Evolutionary conservation across 2,888 invertebrate genomes (phyloP).

Genomic region (Heteropelma amictum): DNA sequence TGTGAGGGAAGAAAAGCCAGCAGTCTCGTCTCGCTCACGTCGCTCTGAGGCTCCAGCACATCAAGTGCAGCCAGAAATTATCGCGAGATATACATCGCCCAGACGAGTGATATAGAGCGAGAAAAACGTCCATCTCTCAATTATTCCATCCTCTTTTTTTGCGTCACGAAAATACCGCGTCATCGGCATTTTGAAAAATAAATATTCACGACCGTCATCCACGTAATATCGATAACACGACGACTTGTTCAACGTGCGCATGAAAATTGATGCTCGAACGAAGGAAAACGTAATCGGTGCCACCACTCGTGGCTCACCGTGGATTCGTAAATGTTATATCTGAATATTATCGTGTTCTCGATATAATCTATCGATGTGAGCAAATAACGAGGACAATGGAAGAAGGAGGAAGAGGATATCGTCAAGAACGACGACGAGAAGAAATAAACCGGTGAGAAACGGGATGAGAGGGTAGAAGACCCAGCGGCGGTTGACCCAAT

Average conservation of each 20-base stretch:
- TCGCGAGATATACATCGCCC: too few relatives aligned
- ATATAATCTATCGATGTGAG: conserved; percentile 46
- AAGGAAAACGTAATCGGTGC: too few relatives aligned
- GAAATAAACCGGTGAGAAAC: conserved; percentile 27
- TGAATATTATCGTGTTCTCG: too few relatives aligned
- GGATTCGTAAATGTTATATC: too few relatives aligned
- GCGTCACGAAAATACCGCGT: conserved; percentile 4
- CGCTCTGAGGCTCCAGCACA: conserved; percentile 24
- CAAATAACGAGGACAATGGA: conserved; percentile 8
- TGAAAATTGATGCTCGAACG: too few relatives aligned
- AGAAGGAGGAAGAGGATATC: background rate
- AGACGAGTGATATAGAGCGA: conserved; percentile 8
- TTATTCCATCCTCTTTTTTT: conserved; percentile 10
- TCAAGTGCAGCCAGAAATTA: conserved; percentile 47
- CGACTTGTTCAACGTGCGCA: too few relatives aligned
- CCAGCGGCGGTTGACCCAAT: conserved; percentile 50
- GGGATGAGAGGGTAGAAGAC: conserved; percentile 37
- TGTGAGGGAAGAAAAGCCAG: conserved; percentile 12
- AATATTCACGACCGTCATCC: too few relatives aligned
- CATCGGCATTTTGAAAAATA: too few relatives aligned
- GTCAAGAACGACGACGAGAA: conserved; percentile 6
- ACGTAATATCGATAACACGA: too few relatives aligned
- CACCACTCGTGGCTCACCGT: too few relatives aligned
- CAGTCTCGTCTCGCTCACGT: conserved; percentile 26
- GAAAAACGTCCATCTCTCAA: background rate